phyloP scores from a whole-genome alignment of 2,888 invertebrate genomes.

The Nasonia oneida region DNA sequence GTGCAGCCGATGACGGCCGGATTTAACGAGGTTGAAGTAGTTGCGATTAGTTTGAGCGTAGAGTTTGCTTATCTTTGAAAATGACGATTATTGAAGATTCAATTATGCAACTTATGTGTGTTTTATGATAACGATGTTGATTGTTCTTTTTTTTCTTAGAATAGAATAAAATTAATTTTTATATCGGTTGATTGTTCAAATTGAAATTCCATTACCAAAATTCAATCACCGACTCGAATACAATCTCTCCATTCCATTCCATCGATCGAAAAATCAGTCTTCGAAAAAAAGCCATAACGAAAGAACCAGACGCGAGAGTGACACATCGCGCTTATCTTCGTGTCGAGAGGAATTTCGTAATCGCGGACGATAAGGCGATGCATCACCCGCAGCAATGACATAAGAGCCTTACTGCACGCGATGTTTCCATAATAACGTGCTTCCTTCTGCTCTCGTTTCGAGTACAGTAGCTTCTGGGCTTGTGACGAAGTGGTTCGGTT shows the following conservation, averaged over 20 bases:
- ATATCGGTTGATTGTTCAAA: too few species aligned
- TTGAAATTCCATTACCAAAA: neutral
- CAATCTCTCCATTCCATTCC: neutral
- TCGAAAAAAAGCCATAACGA: neutral
- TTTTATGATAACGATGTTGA: too few species aligned
- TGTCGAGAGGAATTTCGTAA: constrained; percentile 36
- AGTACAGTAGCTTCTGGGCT: neutral
- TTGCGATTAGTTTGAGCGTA: neutral
- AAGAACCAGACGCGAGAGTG: neutral
- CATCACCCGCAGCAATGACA: constrained; percentile 18
- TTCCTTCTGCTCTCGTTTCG: neutral
- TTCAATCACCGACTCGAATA: neutral
- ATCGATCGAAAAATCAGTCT: neutral
- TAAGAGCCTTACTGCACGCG: constrained; percentile 1
- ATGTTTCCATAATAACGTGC: constrained; percentile 11
- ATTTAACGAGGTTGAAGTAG: neutral
- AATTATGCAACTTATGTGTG: too few species aligned
- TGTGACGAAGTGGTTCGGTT: neutral
- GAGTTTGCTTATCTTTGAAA: neutral
- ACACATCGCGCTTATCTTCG: constrained; percentile 3
- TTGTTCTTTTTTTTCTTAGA: too few species aligned
- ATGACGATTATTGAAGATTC: too few species aligned
- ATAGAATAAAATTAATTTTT: too few species aligned
- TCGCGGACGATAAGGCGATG: constrained; percentile 42
- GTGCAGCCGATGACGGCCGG: neutral